Evolutionary conservation across 1,140 invertebrate genomes (phyloP), one percentile per base, ranked within the genome.

Genomic region (Pseudomyrmex concolor): DNA sequence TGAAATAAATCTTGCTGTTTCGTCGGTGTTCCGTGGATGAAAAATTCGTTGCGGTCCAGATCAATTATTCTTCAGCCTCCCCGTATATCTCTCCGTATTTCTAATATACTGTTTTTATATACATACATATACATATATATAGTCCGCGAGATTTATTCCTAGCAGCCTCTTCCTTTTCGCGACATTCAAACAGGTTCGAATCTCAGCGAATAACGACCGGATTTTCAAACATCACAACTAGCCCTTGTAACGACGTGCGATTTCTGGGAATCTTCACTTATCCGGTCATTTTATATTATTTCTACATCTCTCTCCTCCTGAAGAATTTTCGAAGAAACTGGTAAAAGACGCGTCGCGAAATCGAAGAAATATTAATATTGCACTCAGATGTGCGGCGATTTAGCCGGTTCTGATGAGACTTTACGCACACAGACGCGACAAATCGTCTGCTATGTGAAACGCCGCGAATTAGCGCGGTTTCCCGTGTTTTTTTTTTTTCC

Each of bases 41-140:
- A 50, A 68, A 68, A 68, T 48, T 19, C 48, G 66, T 68, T 68
- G 50, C 22, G 50, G 66, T 54, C 22, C 66, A 68, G 22, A 68
- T 68, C 48, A 50, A 68, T 72, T 59, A 45, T 59, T 59, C 43
- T 63, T 76, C 25, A 7, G 48, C 48, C n/a, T n/a, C n/a, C n/a
- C n/a, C 22, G 50, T n/a, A 25, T 25, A 25, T 25, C 4, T n/a
- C n/a, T 9, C 51, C 54, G 43, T 60, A 64, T 34, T 51, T 64
- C 19, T n/a, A 76, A 76, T 43, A 76, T 34, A 34, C 25, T 34
- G 34, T 34, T 34, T 34, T 25, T 25, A 25, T 2, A 34, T 34
- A 34, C 0, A 1, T 34, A 34, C 7, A 4, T 34, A 34, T 25
- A 34, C 0, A 34, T 34, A 5, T 34, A 7, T 34, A 5, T 3